Conservation (phyloP, 2,888 invertebrate species). For the Iselma pallidipennis region DNA sequence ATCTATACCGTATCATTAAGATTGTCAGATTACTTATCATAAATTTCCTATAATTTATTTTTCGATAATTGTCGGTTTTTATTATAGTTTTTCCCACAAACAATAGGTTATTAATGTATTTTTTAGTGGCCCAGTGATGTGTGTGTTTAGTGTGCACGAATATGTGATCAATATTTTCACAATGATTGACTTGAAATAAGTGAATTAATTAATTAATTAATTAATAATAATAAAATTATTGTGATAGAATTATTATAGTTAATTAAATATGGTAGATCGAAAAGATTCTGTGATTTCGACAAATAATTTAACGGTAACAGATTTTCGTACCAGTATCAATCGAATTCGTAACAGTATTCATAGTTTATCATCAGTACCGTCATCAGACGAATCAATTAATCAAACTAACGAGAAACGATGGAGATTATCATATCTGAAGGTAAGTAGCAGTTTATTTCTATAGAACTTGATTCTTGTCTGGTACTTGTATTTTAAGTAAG, state of each 20-base stretch:
- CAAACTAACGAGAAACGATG: slow-evolving; percentile 42
- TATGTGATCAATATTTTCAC: neutral
- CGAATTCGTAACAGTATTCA: slow-evolving; percentile 1
- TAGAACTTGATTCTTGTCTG: too few species aligned
- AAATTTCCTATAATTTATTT: slow-evolving; percentile 1
- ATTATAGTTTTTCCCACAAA: neutral
- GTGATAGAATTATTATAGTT: neutral
- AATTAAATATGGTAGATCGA: neutral
- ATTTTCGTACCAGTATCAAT: slow-evolving; percentile 7
- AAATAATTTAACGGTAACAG: neutral
- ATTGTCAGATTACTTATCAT: slow-evolving; percentile 4
- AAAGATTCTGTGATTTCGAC: neutral
- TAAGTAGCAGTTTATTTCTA: too few species aligned
- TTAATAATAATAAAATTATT: neutral
- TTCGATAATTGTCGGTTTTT: neutral
- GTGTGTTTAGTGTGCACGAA: neutral
- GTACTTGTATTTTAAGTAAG: too few species aligned
- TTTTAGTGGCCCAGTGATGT: too few species aligned
- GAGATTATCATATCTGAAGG: slow-evolving; percentile 46
- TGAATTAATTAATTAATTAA: neutral
- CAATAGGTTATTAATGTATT: neutral
- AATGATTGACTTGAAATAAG: neutral
- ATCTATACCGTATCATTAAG: neutral
- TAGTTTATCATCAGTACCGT: neutral
- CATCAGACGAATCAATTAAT: neutral